Evolutionary conservation across 2,797 vertebrate genomes (phyloP), one percentile per base, ranked within the genome.

Genomic region (Mus minutoides): DNA sequence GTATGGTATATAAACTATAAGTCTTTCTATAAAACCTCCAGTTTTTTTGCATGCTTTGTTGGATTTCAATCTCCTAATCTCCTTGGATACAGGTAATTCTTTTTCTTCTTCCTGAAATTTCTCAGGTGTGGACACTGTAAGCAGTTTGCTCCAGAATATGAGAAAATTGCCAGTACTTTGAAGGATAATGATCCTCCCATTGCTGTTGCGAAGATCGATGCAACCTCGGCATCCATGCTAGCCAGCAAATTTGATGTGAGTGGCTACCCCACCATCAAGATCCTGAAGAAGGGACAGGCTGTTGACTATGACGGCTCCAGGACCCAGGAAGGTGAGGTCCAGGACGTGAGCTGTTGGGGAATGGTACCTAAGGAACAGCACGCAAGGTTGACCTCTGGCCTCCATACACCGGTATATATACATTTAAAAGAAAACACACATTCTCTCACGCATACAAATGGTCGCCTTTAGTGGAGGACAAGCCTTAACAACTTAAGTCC

Each of bases 121-220:
- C 71, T 37, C 84, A 99, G 99, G 99, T 99, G 99, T 19, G 99
- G 99, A 64, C 99, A 99, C 82, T 99, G 99, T 97, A 99, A 99
- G 97, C 99, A 99, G 98, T 99, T 99, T 98, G 99, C 98, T 90
- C 99, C 99, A 0, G 99, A 99, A 94, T 99, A 99, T 97, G 99
- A 99, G 96, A 99, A 99, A 94, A 99, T 99, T 0, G 99, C 99
- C 10, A 98, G 99, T 96, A 97, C 98, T 0, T 98, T 99, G 11
- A 99, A 99, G 95, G 99, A 99, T 96, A 99, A 99, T 0, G 99
- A 99, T 76, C 99, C 99, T 78, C 99, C 99, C 2, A 98, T 99
- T 92, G 99, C 99, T 43, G 99, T 99, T 69, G 99, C 99, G 77
- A 99, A 99, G 98, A 98, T 99, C 43, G 99, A 99, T 31, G 99